Evolutionary conservation across 2,888 invertebrate species (phyloP), one percentile per base, ranked within the genome.

Genomic region (Molanna angustata): DNA sequence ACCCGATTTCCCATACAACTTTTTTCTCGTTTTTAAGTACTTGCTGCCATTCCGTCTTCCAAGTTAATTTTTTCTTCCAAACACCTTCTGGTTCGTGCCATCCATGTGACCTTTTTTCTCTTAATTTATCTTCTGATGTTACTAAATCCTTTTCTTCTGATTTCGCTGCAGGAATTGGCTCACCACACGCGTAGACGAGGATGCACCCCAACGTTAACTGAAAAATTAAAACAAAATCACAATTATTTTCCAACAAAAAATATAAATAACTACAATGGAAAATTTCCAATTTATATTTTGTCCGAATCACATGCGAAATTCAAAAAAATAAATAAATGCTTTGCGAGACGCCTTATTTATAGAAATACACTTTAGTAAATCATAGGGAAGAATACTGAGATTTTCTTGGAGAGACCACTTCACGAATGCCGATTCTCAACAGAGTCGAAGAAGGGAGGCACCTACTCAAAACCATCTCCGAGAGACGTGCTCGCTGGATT

Each of bases 11-110:
- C 86, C 86, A 87, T 42, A 75, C 72, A 49, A 85, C 74, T 67
- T 90, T 88, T 62, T 88, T 87, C 39, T 86, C 82, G 0, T 81
- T 82, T 69, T 88, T 87, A 86, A 85, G 87, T 20, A 86, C 73
- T 65, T 85, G 80, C 62, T 85, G 82, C 87, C 87, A 89, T 61
- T 89, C 88, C 55, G 86, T 85, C 69, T 90, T 90, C 90, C 90
- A 91, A 20, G 80, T 81, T 40, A 90, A 76, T 69, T 89, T 90
- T 69, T 89, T 90, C 68, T 89, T 86, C 88, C 87, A 89, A 61
- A 83, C 82, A 54, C 89, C 89, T 64, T 80, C 74, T 54, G 78
- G 76, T 49, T 80, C 77, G 62, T 80, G 78, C 74, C 76, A 76
- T 50, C 73, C 71, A n/a, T 74, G 75, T 61, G 80, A 79, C 57